Percentiles rank a stretch among this genome's conserved stretches.
phyloP scores from a whole-genome alignment of 1,140 invertebrate species.

The Drosophila takahashii region DNA sequence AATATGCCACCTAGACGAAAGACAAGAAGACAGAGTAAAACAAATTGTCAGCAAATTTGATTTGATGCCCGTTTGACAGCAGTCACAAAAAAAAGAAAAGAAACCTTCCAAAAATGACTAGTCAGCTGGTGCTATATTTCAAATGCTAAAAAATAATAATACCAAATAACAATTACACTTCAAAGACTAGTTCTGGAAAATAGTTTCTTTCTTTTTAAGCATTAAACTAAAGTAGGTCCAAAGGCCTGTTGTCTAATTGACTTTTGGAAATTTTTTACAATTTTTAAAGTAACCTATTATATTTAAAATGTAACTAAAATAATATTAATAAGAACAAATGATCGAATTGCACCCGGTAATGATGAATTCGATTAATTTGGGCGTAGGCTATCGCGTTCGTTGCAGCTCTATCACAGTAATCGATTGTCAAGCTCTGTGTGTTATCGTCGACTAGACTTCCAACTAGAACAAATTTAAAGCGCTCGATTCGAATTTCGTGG shows the following conservation, averaged over 20 bases:
- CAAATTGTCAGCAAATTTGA: conserved; percentile 50
- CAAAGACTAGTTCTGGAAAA: not conserved
- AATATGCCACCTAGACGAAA: conserved; percentile 36
- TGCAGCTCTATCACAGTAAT: conserved; percentile 13
- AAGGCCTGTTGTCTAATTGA: no score
- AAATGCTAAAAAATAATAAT: not conserved
- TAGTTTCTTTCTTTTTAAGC: no score
- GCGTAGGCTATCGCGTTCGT: conserved; percentile 8
- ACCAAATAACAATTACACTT: not conserved
- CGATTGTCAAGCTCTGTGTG: conserved; percentile 27
- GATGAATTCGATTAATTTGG: not conserved
- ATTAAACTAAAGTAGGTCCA: no score
- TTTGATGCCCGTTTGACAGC: conserved; percentile 41
- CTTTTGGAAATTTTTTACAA: no score
- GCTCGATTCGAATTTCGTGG: conserved; percentile 47
- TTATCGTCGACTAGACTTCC: conserved; percentile 29
- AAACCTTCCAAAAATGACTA: conserved; percentile 13
- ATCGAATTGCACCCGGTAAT: not conserved
- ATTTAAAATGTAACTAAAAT: no score
- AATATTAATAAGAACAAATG: not conserved
- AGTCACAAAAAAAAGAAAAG: conserved; percentile 4
- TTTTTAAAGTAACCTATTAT: no score
- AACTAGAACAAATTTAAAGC: conserved; percentile 31
- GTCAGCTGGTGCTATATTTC: conserved; percentile 14
- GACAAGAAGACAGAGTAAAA: conserved; percentile 18